A percentile compares a stretch with the other conserved stretches of the same genome.
phyloP scores from a whole-genome alignment of 2,888 invertebrate species.

The Ceratothoa steindachneri region DNA sequence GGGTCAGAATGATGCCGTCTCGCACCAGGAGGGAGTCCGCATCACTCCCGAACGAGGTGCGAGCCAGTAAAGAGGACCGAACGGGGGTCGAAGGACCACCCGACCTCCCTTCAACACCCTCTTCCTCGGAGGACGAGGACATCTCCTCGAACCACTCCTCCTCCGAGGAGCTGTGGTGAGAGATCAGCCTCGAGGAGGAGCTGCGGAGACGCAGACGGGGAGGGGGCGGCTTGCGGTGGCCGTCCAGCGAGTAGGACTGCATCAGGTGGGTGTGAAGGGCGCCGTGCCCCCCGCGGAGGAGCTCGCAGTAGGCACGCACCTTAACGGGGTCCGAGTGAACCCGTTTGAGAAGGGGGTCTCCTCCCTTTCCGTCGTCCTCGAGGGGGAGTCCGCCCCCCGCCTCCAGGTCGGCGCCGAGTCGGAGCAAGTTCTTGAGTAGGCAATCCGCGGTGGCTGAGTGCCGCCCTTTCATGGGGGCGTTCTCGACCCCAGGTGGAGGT shows the following conservation, averaged over 20 bases:
- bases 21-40: neutral
- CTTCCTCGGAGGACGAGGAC: neutral
- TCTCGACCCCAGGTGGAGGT: neutral
- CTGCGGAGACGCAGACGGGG: slow-evolving; percentile 29
- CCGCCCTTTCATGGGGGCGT: neutral
- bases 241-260: slow-evolving; percentile 34
- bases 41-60: neutral
- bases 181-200: slow-evolving; percentile 33
- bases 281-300: neutral
- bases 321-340: slow-evolving; percentile 1
- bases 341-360: neutral
- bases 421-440: neutral
- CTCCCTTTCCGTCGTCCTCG: neutral
- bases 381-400: neutral
- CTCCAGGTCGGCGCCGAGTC: neutral
- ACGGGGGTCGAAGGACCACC: neutral
- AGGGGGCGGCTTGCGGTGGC: slow-evolving; percentile 22
- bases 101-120: neutral
- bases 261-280: slow-evolving; percentile 20
- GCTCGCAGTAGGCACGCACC: neutral
- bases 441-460: neutral
- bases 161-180: slow-evolving; percentile 45
- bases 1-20: neutral
- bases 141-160: slow-evolving; percentile 46
- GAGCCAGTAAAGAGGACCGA: neutral